Evolutionary conservation across 2,797 vertebrate species (phyloP), one percentile per base, ranked within the genome.

Genomic region (Falco naumanni): DNA sequence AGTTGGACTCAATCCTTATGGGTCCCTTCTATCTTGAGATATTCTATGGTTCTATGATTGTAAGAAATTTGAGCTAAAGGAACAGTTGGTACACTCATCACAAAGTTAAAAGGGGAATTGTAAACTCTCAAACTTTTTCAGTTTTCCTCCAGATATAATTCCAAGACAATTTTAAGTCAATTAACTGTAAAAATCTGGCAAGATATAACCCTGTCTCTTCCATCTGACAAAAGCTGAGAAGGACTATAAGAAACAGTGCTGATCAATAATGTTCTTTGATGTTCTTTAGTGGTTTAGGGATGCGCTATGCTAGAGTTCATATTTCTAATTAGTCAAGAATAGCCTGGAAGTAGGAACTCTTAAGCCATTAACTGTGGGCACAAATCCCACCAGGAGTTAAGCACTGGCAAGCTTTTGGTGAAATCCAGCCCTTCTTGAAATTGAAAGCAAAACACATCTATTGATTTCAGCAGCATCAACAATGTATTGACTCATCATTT

Each of bases 281-380:
- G 53, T 68, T 33, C 25, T 25, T 75, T 50, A 63, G 51, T 70
- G 59, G 43, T 94, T 94, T 81, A 87, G 47, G 33, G 48, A 19
- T 74, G 24, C 61, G 45, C 47, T 87, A n/a, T 84, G 86, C 54
- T 80, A 88, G 19, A 75, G 47, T 75, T 88, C 72, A 28, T 84
- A 68, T 68, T 84, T 92, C 76, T 91, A 78, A 90, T 87, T 93
- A 84, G 34, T 75, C 31, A 88, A 64, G 54, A 88, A 83, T 51
- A 92, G 25, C 31, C 53, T 87, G 34, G 39, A 90, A 91, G 69
- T 41, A 85, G 81, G 37, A 95, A 77, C 28, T 74, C 21, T 39
- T 64, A 75, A 77, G 68, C 75, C 91, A 83, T 84, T 94, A 90
- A 63, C 59, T 37, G 51, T 89, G 51, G 51, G n/a, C 85, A 61